Evolutionary conservation across 1,140 invertebrate species (phyloP).

Genomic region (Phymastichus coffea): DNA sequence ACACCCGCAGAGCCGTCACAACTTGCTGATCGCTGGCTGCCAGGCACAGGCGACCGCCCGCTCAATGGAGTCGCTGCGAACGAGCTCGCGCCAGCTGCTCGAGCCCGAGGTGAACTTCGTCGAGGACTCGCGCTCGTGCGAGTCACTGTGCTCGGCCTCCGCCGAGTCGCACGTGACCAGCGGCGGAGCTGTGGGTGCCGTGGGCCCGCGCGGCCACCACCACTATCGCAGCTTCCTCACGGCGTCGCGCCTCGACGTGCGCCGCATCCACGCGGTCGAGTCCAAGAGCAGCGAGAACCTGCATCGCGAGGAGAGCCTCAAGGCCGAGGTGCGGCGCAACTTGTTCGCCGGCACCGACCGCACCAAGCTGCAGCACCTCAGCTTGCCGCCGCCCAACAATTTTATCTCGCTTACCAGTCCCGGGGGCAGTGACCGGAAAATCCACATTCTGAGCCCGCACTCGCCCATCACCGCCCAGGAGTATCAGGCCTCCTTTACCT

Average conservation of each 20-base stretch:
- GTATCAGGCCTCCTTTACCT: constrained; percentile 61
- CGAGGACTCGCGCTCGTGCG: constrained; percentile 50
- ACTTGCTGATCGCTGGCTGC: constrained; percentile 59
- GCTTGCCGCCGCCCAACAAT: constrained; percentile 65
- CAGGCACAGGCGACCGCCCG: constrained; percentile 62
- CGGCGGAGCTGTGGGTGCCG: constrained; percentile 32
- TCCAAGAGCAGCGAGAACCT: constrained; percentile 62
- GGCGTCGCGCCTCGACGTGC: constrained; percentile 65
- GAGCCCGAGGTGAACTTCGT: constrained; percentile 48
- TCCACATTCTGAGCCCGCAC: constrained; percentile 75
- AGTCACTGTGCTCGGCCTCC: constrained; percentile 43
- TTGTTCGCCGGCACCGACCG: constrained; percentile 66
- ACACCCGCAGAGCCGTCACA: constrained; percentile 50
- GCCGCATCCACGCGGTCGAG: constrained; percentile 58
- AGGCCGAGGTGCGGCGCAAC: constrained; percentile 65
- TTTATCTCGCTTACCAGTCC: constrained; percentile 56
- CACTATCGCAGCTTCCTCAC: constrained; percentile 61
- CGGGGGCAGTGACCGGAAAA: constrained; percentile 60
- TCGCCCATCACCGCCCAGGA: constrained; percentile 65
- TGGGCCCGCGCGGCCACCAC: constrained; percentile 40
- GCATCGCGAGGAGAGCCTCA: constrained; percentile 59
- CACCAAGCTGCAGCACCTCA: constrained; percentile 66
- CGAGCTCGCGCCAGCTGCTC: constrained; percentile 45
- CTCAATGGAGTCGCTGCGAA: constrained; percentile 65
- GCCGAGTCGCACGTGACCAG: constrained; percentile 57